Conservation (phyloP, 2,113 vertebrate genomes). For the Noctilio leporinus region DNA sequence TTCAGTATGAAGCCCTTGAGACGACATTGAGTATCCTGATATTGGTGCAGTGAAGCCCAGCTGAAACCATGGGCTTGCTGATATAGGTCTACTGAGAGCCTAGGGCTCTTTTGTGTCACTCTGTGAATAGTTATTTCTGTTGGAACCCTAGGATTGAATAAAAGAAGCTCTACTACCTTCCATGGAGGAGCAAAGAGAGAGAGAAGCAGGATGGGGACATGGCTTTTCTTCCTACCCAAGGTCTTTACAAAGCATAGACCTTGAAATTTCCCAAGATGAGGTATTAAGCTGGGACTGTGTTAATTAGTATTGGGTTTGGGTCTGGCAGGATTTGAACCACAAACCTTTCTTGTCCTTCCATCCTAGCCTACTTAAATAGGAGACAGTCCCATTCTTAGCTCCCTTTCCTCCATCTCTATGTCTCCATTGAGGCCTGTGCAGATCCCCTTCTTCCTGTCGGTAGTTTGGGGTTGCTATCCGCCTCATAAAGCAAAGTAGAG, state of each 20-base stretch:
- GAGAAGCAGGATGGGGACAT: neutral
- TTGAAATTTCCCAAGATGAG: neutral
- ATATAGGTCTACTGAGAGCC: neutral
- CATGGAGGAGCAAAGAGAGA: neutral
- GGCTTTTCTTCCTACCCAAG: neutral
- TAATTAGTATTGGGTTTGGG: neutral
- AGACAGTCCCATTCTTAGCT: neutral
- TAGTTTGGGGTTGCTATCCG: constrained; percentile 70
- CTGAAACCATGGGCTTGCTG: neutral
- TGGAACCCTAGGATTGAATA: neutral
- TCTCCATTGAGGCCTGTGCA: constrained; percentile 52
- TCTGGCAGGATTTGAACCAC: neutral
- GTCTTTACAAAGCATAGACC: neutral
- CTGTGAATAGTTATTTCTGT: neutral
- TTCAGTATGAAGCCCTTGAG: neutral
- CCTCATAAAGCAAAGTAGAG: constrained; percentile 61
- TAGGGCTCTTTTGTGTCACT: neutral
- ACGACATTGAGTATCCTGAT: neutral
- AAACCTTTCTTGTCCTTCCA: neutral
- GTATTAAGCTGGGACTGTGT: neutral
- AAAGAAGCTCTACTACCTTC: neutral
- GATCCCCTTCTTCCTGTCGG: constrained; percentile 55
- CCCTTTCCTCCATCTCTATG: neutral
- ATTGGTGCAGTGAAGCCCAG: neutral
- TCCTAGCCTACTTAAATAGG: neutral